A percentile compares a stretch with the other conserved stretches of the same genome.
phyloP scores from a whole-genome alignment of 2,797 vertebrate genomes.

The Pangasius mekongensis region DNA sequence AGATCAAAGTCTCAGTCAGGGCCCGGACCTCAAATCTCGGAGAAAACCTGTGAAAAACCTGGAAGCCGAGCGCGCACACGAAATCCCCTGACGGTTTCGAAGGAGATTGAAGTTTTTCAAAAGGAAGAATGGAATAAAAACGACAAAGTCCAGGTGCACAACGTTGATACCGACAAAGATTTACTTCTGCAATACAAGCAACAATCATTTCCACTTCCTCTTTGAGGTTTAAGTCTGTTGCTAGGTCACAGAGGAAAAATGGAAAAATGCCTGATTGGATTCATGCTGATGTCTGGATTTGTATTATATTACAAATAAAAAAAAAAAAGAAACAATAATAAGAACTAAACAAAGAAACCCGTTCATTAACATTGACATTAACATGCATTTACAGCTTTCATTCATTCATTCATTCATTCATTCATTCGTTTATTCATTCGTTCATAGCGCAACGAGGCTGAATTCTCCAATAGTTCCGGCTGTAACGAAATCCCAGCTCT shows the following conservation, averaged over 20 bases:
- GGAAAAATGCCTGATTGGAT: not conserved
- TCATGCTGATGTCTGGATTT: not conserved
- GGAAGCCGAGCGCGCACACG: not conserved
- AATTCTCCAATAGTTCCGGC: not conserved
- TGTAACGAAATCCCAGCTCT: not conserved
- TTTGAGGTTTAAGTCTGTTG: not conserved
- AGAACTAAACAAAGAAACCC: too few relatives aligned
- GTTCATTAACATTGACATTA: too few relatives aligned
- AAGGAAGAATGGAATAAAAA: not conserved
- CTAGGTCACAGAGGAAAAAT: not conserved
- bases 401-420: too few relatives aligned
- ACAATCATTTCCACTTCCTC: not conserved
- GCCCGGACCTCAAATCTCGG: not conserved
- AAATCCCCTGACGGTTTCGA: not conserved
- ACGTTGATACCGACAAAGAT: not conserved
- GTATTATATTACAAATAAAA: not conserved
- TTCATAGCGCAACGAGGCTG: too few relatives aligned
- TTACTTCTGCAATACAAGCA: not conserved
- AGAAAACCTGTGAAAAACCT: not conserved
- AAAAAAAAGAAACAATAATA: not conserved
- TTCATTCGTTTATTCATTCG: too few relatives aligned
- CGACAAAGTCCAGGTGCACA: not conserved
- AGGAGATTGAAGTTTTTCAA: not conserved
- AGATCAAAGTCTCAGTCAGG: conserved; percentile 15
- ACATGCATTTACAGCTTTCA: too few relatives aligned